Evolutionary conservation across 2,113 vertebrate species (phyloP), one percentile per base, ranked within the genome.

Genomic region (Diphyllodes magnificus): DNA sequence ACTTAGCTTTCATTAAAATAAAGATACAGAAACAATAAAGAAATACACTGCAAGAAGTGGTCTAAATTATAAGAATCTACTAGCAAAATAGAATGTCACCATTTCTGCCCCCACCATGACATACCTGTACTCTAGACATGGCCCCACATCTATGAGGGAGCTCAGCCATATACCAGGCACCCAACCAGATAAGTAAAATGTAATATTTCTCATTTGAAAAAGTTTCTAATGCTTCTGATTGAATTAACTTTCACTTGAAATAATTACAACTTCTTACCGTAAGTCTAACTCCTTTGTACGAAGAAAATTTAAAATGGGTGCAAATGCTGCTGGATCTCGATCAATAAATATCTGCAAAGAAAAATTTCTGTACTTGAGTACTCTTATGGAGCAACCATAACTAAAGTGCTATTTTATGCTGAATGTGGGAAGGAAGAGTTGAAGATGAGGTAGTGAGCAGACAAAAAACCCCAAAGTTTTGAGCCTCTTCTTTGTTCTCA

Each of bases 221-320:
- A 30, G 35, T 33, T 56, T 42, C 81, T 71, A 51, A 53, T 30
- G 21, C 21, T 71, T 31, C 33, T 10, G 21, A 51, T 35, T 45
- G 30, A 56, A 83, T 21, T 35, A 21, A 72, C 47, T 76, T 71
- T 63, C 39, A 50, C 13, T 59, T 92, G 25, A 53, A 64, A 77
- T 44, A 87, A 56, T 31, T 54, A 71, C 2, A 63, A 51, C 25
- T 86, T 90, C 97, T 98, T 98, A 99, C 99, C 99, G 96, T 92
- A 99, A 97, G 83, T 99, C 99, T 95, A 99, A 97, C 92, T 99
- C 99, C 97, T 99, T 99, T 86, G 99, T 99, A 95, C 99, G 98
- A 95, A 99, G 99, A 96, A 99, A 99, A 98, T 99, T 99, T 97
- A 99, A 97, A 98, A 99, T 99, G 76, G 99, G 99, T 95, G 99